phyloP scores from a whole-genome alignment of 2,888 invertebrate species.

The Galeopsomyia nigrocyanea region DNA sequence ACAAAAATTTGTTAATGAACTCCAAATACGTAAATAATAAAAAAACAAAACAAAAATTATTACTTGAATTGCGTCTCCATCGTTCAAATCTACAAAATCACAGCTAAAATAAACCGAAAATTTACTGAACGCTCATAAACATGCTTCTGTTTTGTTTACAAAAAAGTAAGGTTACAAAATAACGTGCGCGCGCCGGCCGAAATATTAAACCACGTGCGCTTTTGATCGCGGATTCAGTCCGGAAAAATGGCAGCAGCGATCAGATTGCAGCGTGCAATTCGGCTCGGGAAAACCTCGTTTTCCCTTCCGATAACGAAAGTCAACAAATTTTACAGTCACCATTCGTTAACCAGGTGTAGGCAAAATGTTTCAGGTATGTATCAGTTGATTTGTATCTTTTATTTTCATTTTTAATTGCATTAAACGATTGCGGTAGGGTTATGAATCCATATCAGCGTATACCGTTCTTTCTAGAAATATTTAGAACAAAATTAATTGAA shows the following conservation, averaged over 20 bases:
- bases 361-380: constrained; percentile 44
- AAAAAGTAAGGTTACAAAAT: constrained; percentile 21
- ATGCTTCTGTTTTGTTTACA: constrained; percentile 15
- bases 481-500: background rate
- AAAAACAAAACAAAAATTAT: constrained; percentile 12
- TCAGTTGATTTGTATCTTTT: background rate
- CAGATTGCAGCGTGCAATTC: constrained; percentile 56
- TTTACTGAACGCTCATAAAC: background rate
- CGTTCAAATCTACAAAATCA: constrained; percentile 24
- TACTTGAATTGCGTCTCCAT: constrained; percentile 60
- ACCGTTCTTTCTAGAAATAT: background rate
- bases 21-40: background rate
- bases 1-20: constrained; percentile 19
- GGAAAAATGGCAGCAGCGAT: constrained; percentile 59
- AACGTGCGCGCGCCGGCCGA: background rate
- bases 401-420: background rate
- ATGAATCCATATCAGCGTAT: background rate
- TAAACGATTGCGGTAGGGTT: background rate
- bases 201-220: background rate
- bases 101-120: too few species aligned
- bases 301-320: constrained; percentile 51
- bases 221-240: background rate
- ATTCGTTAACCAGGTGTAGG: constrained; percentile 49
- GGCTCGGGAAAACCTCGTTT: constrained; percentile 55
- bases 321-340: constrained; percentile 47